Percentiles rank a stretch among this genome's conserved stretches.
Conservation (phyloP, 2,888 invertebrate genomes). For the Empis livida region DNA sequence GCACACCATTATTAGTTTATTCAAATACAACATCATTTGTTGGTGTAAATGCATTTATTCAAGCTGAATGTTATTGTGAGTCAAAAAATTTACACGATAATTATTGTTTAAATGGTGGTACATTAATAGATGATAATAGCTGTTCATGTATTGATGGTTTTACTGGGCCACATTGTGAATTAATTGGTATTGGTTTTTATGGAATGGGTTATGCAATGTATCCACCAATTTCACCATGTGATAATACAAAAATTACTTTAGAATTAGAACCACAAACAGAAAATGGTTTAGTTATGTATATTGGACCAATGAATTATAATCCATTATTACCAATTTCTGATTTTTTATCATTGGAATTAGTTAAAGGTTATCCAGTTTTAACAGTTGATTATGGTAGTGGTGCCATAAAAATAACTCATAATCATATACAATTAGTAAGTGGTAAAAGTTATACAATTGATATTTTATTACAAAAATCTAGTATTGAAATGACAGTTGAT, state of each 20-base stretch:
- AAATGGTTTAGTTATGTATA: conserved; percentile 79
- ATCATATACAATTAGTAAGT: conserved; percentile 61
- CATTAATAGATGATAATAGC: conserved; percentile 42
- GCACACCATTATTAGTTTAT: conserved; percentile 68
- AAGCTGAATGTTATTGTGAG: conserved; percentile 61
- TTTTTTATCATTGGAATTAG: conserved; percentile 80
- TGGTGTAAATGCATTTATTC: conserved; percentile 74
- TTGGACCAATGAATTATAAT: conserved; percentile 65
- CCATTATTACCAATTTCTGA: conserved; percentile 57
- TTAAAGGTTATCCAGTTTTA: conserved; percentile 69
- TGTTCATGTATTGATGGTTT: conserved; percentile 73
- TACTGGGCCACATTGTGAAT: conserved; percentile 83
- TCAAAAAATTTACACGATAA: conserved; percentile 27
- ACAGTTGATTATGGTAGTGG: conserved; percentile 82
- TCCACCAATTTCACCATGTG: conserved; percentile 74
- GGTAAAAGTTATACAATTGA: conserved; percentile 81
- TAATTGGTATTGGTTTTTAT: conserved; percentile 72
- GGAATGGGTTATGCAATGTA: conserved; percentile 93
- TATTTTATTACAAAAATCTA: conserved; percentile 50
- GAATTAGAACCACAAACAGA: conserved; percentile 64
- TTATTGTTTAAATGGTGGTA: conserved; percentile 66
- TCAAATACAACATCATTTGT: conserved; percentile 91
- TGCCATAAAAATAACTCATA: conserved; percentile 54
- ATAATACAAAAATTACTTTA: conserved; percentile 66
- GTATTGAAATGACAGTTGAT: conserved; percentile 67